These are phyloP conservation scores for Actias luna DNA, from an alignment of 2,888 invertebrate species.

Conservation along the genomic window DNA sequence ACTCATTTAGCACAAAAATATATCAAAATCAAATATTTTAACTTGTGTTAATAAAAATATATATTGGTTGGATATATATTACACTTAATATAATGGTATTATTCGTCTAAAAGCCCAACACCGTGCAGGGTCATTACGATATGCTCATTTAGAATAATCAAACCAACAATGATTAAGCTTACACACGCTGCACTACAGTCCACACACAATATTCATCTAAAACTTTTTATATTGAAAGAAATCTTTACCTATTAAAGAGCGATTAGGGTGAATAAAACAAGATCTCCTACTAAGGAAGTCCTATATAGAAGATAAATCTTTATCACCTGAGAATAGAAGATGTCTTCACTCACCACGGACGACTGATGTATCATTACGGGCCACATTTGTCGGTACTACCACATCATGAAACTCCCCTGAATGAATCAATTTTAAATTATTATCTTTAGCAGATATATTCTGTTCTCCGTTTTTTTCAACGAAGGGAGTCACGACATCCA, in stretches of 20 bases:
- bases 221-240: not conserved
- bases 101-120: not conserved
- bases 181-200: not conserved
- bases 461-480: constrained; percentile 30
- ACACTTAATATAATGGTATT: too few relatives aligned
- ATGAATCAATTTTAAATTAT: constrained; percentile 57
- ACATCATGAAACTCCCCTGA: constrained; percentile 81
- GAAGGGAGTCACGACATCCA: constrained; percentile 67
- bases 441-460: constrained; percentile 31
- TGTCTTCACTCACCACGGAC: constrained; percentile 81
- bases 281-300: constrained; percentile 10
- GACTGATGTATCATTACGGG: constrained; percentile 68
- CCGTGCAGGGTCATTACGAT: not conserved
- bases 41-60: not conserved
- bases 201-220: not conserved
- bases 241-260: constrained; percentile 16
- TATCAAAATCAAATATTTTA: too few relatives aligned
- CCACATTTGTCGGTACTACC: constrained; percentile 70
- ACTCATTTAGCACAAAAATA: too few relatives aligned
- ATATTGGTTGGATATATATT: too few relatives aligned
- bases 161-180: not conserved
- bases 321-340: constrained; percentile 80
- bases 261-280: not conserved
- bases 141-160: not conserved
- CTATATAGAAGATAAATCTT: constrained; percentile 68